Conservation (phyloP, 2,113 vertebrate genomes). For the Apodemus speciosus region DNA sequence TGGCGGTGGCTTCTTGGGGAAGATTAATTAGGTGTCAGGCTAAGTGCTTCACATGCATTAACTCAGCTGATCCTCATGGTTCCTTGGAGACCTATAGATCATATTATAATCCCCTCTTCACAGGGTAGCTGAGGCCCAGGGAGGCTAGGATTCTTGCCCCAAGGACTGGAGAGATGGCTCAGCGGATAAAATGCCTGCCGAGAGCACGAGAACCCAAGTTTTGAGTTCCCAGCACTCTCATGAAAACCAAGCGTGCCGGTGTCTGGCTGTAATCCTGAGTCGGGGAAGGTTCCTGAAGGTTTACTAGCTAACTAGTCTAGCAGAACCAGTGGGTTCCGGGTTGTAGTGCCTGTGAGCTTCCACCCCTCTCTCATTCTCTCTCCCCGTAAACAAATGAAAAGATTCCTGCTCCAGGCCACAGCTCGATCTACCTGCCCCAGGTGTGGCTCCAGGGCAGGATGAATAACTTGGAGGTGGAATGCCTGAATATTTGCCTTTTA, state of each 20-base stretch:
- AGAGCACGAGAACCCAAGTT: background rate
- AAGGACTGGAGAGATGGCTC: background rate
- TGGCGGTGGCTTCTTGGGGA: background rate
- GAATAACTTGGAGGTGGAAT: background rate
- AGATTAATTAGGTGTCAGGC: constrained; percentile 41
- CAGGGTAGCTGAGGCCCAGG: background rate
- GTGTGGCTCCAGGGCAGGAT: background rate
- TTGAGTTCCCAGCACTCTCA: background rate
- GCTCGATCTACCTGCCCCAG: background rate
- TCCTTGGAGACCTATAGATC: background rate
- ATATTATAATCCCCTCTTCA: background rate
- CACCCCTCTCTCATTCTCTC: too few species aligned
- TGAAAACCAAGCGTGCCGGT: background rate
- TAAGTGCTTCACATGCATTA: background rate
- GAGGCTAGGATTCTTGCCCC: background rate
- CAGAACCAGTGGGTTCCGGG: background rate
- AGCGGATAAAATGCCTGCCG: background rate
- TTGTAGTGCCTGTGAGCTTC: too few species aligned
- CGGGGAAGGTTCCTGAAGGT: too few species aligned
- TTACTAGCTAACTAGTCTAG: background rate
- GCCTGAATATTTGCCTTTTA: background rate
- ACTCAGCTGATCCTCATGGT: background rate
- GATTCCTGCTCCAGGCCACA: background rate
- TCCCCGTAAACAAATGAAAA: background rate
- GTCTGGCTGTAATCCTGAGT: background rate